phyloP scores from a whole-genome alignment of 1,140 invertebrate species.

The Phymastichus coffea region DNA sequence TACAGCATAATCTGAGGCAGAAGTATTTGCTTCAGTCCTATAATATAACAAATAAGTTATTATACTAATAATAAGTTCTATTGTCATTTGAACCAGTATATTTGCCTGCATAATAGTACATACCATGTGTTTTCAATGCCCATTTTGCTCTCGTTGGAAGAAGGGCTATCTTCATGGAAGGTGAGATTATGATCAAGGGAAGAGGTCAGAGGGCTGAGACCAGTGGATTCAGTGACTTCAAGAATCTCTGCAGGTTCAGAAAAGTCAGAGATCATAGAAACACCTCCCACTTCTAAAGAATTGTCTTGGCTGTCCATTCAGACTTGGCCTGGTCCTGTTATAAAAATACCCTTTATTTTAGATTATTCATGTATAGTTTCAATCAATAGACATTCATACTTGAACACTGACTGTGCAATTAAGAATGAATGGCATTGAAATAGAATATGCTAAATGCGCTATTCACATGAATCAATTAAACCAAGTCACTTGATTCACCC shows the following conservation, averaged over 20 bases:
- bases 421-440: too few species aligned
- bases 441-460: too few species aligned
- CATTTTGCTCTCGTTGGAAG: slow-evolving; percentile 47
- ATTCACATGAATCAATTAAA: too few species aligned
- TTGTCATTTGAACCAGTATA: background rate
- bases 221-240: slow-evolving; percentile 49
- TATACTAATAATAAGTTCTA: background rate
- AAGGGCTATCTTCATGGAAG: slow-evolving; percentile 46
- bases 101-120: too few species aligned
- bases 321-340: slow-evolving; percentile 32
- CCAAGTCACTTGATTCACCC: too few species aligned
- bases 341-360: background rate
- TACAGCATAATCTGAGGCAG: slow-evolving; percentile 50
- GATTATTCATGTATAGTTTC: background rate
- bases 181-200: slow-evolving; percentile 51
- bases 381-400: too few species aligned
- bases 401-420: too few species aligned
- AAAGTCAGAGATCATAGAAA: slow-evolving; percentile 47
- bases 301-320: slow-evolving; percentile 52
- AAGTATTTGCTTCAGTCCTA: slow-evolving; percentile 52
- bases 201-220: slow-evolving; percentile 50
- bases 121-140: slow-evolving; percentile 56
- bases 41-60: slow-evolving; percentile 20
- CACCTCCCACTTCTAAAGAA: slow-evolving; percentile 45
- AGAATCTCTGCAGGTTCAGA: slow-evolving; percentile 43